phyloP scores from a whole-genome alignment of 64 coral and sea anemone genomes.

The Montipora foliosa region DNA sequence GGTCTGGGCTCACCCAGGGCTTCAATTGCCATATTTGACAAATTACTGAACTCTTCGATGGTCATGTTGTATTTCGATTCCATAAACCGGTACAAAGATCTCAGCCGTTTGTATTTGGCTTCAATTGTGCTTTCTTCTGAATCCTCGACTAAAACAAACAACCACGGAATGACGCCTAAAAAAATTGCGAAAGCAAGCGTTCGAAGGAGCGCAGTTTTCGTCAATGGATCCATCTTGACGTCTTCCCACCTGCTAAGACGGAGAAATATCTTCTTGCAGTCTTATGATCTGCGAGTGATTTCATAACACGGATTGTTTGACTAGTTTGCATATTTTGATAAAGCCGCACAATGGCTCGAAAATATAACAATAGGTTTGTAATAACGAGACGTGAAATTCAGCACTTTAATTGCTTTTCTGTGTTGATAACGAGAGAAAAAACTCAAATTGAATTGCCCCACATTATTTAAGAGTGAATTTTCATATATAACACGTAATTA shows the following conservation, averaged over 20 bases:
- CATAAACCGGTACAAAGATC: slow-evolving; percentile 42
- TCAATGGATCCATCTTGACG: slow-evolving; percentile 11
- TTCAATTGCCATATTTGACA: slow-evolving; percentile 9
- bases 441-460: no score
- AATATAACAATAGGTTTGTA: no score
- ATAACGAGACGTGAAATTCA: no score
- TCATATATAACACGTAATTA: no score
- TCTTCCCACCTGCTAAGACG: neutral
- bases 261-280: no score
- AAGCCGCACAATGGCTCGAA: no score
- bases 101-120: slow-evolving; percentile 19
- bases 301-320: no score
- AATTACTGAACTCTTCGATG: slow-evolving; percentile 48
- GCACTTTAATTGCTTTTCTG: no score
- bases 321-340: no score
- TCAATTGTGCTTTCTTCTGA: slow-evolving; percentile 23
- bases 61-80: slow-evolving; percentile 74
- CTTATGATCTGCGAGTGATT: no score
- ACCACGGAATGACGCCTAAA: neutral
- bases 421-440: no score
- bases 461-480: no score
- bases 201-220: slow-evolving; percentile 32
- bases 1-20: slow-evolving; percentile 19
- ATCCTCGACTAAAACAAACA: slow-evolving; percentile 53
- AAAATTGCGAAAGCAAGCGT: neutral